Base-by-base conservation (phyloP, 2,888 invertebrate genomes). In the Lithophane socia region DNA sequence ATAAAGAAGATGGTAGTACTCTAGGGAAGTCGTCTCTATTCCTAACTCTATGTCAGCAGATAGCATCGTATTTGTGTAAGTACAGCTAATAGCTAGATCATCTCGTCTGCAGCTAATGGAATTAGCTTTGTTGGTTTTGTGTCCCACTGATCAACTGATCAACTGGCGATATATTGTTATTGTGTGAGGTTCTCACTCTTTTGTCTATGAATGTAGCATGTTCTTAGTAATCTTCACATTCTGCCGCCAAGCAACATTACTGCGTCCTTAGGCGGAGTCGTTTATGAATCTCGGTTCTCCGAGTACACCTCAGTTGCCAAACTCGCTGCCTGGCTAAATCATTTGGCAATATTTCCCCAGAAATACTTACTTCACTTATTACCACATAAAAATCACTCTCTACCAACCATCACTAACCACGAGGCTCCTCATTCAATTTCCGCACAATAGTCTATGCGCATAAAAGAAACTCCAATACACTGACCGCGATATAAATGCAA, bases 101-200 rank as follows among this genome's bases (percentile, higher is more conserved):
- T 80, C 84, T 63, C 58, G 58, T 61, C 61, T 54, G 71, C 76
- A 60, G 84, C 88, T 88, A 88, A 88, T 88, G 89, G 88, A 88
- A 88, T 88, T 89, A 88, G 77, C 84, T 87, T 89, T 88, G 88
- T 88, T 84, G 73, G 86, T 79, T 79, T 74, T 80, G 77, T 86
- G 79, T 77, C 64, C 37, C 72, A 60, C 75, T 58, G 88, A 86
- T 86, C 77, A 56, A 67, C 77, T 63, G 87, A 85, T 86, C 82
- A 65, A 73, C 77, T 37, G 24, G 24, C 60, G 67, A 75, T 86
- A 71, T 73, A 56, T 67, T 49, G 70, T 18, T 67, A 83, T 83
- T 83, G 83, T 82, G 66, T 56, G 60, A 24, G 47, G 9, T 77
- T 86, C 79, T 83, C 79, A 86, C 86, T 75, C 70, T 47, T 67